Base-by-base conservation (phyloP, 2,113 vertebrate species). In the Salvelinus alpinus region DNA sequence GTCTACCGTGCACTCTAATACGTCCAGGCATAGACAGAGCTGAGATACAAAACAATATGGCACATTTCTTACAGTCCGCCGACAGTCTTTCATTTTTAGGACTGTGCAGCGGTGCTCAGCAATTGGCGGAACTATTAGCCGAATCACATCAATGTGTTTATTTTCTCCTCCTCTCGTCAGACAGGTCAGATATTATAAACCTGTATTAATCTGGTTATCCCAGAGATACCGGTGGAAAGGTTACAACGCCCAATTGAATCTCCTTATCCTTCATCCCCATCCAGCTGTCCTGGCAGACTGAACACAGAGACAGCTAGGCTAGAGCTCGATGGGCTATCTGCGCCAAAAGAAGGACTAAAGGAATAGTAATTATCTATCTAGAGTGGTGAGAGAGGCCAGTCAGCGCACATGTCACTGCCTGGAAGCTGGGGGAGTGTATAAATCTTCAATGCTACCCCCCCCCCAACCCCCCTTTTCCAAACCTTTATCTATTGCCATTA, bases 111-210 rank as follows among this genome's bases (percentile, higher is more conserved):
- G 74, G 84, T 75, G 83, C 86, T 89, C 89, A 91, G 90, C 91
- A 91, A 85, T 86, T 86, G 89, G 16, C 78, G 82, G 70, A 84
- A 89, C 89, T 89, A 92, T 92, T 92, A 91, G 91, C 82, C 66
- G 65, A 82, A 85, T 90, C 88, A 90, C 91, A 90, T 92, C 90
- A 91, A 85, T 91, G 89, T 87, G 89, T 91, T 91, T 88, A 84
- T 90, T 89, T 77, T 84, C 77, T 71, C 83, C 76, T 71, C 72
- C 77, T 54, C 84, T 81, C 82, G 80, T 80, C 86, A 91, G 91
- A 91, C 90, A 90, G 90, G 90, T 90, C 88, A 87, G 86, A 89
- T 88, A 91, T 91, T 92, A 92, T 86, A 91, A 91, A 91, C 85
- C 90, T 86, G 90, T 88, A 90, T 91, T 92, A 91, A 92, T 92